Base-by-base conservation (phyloP, 2,888 invertebrate genomes). In the Bimastos eiseni region DNA sequence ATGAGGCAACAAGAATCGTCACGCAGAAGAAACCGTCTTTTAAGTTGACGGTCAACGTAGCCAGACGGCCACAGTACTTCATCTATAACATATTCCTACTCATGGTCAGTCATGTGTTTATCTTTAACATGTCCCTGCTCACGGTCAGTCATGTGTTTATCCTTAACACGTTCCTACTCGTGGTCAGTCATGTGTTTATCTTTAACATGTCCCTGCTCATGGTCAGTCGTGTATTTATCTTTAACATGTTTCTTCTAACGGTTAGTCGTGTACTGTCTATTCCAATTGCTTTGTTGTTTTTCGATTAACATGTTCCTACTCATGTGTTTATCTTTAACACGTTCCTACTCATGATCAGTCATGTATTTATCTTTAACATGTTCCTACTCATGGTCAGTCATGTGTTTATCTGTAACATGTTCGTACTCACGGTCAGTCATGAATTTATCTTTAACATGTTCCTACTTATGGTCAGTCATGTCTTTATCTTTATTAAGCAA, bases 31-130 rank as follows among this genome's bases (percentile, higher is more conserved):
- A 94, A 44, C 93, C 95, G 90, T 94, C 94, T 92, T 94, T 95
- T 37, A 94, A 94, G 91, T 94, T 94, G 92, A 93, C 94, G 90
- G 36, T 86, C 34, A 5, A 24, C 37, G 94, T 94, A 36, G 95
- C 94, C 6, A 92, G 95, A 84, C 92, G 94, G 70, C 94, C 95
- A 15, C 94, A 94, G 33, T 95, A 94, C 93, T 95, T 94, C 93
- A 93, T 95, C 70, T 95, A 94, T 94, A 95, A 95, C 93, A 94
- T 94, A 92, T 94, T 95, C 92, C 93, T 94, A 93, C 94, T 95
- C 83, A 95, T 94, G 92, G 95, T 95, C 30, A 88, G 88, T 38
- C 88, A 13, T 88, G 88, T 24, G 30, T 36, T 70, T 0, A 70
- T 17, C 11, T n/a, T 6, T 30, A 38, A 38, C 36, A 88, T 30